phyloP scores from a whole-genome alignment of 1,140 invertebrate species.

The Lanistes nyassanus region DNA sequence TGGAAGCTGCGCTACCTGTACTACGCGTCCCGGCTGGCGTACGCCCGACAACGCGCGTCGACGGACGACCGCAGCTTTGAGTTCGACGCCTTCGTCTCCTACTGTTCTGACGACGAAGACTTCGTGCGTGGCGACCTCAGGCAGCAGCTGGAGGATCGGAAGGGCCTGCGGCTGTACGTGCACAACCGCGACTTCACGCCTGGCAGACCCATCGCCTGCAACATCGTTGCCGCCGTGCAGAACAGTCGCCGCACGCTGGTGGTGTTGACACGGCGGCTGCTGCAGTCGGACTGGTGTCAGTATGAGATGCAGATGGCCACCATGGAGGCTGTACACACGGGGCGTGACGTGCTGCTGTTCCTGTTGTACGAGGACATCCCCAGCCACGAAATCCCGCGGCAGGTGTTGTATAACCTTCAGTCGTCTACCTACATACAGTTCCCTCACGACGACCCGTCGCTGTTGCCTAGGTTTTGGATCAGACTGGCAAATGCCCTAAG shows the following conservation, averaged over 20 bases:
- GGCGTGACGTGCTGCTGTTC: conserved; percentile 28
- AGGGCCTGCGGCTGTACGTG: conserved; percentile 38
- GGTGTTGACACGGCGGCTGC: conserved; percentile 73
- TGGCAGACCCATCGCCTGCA: conserved; percentile 70
- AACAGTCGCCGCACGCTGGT: conserved; percentile 73
- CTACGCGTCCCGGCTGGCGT: conserved; percentile 30
- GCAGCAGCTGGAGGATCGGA: neutral
- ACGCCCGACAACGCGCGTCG: neutral
- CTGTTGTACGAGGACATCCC: conserved; percentile 31
- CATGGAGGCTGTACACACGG: conserved; percentile 34
- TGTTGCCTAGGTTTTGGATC: neutral
- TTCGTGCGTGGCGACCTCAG: conserved; percentile 20
- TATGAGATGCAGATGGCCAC: conserved; percentile 69
- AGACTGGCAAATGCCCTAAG: neutral
- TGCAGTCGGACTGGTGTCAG: conserved; percentile 75
- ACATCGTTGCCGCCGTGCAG: conserved; percentile 72
- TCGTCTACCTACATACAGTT: conserved; percentile 31
- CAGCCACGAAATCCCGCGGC: conserved; percentile 6
- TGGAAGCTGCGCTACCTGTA: conserved; percentile 51
- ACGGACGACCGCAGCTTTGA: conserved; percentile 11
- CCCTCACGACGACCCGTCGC: neutral
- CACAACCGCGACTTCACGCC: conserved; percentile 50
- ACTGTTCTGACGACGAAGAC: conserved; percentile 39
- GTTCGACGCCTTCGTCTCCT: conserved; percentile 50
- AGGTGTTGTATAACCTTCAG: conserved; percentile 30